A percentile compares a stretch with the other conserved stretches of the same genome.
Conservation (phyloP, 2,797 vertebrate genomes). For the Danionella dracula region DNA sequence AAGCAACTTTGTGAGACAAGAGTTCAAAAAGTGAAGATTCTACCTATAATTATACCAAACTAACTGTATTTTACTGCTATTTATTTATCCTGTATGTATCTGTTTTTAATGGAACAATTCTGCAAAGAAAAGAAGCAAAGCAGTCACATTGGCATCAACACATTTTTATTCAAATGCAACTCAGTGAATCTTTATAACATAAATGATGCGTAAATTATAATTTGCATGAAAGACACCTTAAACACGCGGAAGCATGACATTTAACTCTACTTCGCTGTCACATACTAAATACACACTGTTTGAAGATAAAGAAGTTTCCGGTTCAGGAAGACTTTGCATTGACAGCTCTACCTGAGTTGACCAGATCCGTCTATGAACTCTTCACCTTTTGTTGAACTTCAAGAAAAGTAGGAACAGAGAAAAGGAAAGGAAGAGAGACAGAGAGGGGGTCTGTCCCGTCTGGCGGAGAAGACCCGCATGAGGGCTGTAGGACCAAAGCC, state of each 20-base stretch:
- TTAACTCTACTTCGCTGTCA: not conserved
- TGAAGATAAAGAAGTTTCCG: not conserved
- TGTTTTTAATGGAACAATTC: too few species aligned
- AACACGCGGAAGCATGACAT: too few species aligned
- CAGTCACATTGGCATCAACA: too few species aligned
- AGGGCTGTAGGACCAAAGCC: slow-evolving; percentile 44
- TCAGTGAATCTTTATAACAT: too few species aligned
- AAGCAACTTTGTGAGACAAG: too few species aligned
- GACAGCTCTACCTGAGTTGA: slow-evolving; percentile 27
- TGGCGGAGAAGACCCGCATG: slow-evolving; percentile 50
- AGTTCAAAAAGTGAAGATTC: too few species aligned
- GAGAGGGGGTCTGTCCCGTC: slow-evolving; percentile 19
- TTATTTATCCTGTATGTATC: too few species aligned
- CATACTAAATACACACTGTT: not conserved
- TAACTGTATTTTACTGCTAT: too few species aligned
- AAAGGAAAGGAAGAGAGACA: not conserved
- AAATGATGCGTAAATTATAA: too few species aligned
- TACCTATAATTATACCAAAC: too few species aligned
- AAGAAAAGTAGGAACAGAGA: slow-evolving; percentile 1
- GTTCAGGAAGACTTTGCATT: not conserved
- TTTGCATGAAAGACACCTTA: not conserved
- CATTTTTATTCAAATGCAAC: too few species aligned
- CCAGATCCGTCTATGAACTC: slow-evolving; percentile 27
- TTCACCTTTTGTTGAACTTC: slow-evolving; percentile 27
- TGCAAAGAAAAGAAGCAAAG: too few species aligned